Conservation (phyloP, 2,113 vertebrate genomes). For the Cheirogaleus medius region DNA sequence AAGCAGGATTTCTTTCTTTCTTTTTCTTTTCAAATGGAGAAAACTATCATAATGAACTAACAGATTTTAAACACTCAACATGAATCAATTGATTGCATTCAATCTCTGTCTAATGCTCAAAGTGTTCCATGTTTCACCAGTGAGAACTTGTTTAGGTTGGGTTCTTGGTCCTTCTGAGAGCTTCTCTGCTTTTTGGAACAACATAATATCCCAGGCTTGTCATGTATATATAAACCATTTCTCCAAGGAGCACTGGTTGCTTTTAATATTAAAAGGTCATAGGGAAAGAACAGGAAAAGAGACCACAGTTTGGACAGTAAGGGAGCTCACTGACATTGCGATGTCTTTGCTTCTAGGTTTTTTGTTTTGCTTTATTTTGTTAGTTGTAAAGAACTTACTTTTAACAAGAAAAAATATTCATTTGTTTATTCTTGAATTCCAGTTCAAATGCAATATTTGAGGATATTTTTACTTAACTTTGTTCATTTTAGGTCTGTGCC, state of each 20-base stretch:
- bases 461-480: neutral
- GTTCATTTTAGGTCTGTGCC: neutral
- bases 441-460: neutral
- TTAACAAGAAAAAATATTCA: neutral
- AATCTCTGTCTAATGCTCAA: neutral
- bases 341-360: neutral
- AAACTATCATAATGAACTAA: no score
- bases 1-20: neutral
- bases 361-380: neutral
- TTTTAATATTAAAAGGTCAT: neutral
- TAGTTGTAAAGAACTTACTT: neutral
- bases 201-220: neutral
- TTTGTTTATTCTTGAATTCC: neutral
- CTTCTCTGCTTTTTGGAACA: neutral
- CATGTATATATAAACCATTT: neutral
- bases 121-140: neutral
- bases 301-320: no score
- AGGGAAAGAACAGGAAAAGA: neutral
- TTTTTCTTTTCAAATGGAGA: neutral
- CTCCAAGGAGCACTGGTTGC: neutral
- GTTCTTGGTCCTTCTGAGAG: neutral
- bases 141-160: neutral
- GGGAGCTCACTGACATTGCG: neutral
- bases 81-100: neutral
- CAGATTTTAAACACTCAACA: neutral